Base-by-base conservation (phyloP, 2,113 vertebrate species). In the Raja brachyura region DNA sequence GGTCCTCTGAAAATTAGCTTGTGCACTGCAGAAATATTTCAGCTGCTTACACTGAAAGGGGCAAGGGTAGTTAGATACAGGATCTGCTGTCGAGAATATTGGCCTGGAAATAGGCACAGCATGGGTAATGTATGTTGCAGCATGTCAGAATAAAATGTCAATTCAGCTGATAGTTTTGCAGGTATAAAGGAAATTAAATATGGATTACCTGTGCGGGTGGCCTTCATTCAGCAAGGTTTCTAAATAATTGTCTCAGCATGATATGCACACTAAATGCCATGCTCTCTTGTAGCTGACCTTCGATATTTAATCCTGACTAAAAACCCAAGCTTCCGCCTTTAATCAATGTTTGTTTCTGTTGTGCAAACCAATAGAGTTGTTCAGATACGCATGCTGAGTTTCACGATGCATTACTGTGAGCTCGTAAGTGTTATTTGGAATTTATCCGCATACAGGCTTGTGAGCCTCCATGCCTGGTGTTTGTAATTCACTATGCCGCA, bases 181-280 rank as follows among this genome's bases (percentile, higher is more conserved):
- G 61, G 93, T 61, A 93, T 3, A n/a, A 93, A 94, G 94, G 79
- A 94, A 94, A 93, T 73, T 90, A 94, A 94, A 93, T 93, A 94
- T 10, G 93, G 93, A 94, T 95, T 93, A 95, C 95, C 94, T 94
- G 93, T 94, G 93, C 93, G 94, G 96, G 94, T 97, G 97, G 96
- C 96, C 97, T 97, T 97, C 97, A 96, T 95, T 96, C 95, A 95
- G 94, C 94, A 94, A 94, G 95, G 93, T 94, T 95, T 96, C 95
- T 95, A 95, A 96, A 96, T 97, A 96, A 95, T 95, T 96, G 96
- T 94, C 96, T 94, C 95, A 95, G 95, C 95, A 96, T 90, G 94
- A 94, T 94, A 94, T 93, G 81, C 93, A 94, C 95, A 95, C 95
- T 95, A 97, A 97, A 97, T 97, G 97, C 96, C 97, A 97, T 95